These are phyloP conservation scores for Laothoe populi DNA, from an alignment of 2,888 invertebrate genomes.

Conservation along the genomic window DNA sequence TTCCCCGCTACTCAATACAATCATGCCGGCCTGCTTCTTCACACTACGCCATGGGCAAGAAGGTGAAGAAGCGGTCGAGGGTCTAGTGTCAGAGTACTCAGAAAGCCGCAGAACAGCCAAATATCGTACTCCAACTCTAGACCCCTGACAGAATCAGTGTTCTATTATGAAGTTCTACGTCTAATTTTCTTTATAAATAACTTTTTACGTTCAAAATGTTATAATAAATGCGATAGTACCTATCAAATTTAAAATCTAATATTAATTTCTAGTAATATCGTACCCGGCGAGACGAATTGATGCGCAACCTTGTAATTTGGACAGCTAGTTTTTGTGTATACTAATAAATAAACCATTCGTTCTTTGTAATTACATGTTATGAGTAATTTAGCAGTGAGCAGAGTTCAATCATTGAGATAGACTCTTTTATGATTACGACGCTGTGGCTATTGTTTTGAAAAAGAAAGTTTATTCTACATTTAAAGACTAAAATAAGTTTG, in stretches of 20 bases:
- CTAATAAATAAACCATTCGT: constrained; percentile 14
- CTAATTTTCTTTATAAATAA: too few species aligned
- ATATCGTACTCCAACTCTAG: too few species aligned
- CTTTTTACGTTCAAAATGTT: too few species aligned
- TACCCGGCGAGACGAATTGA: not conserved
- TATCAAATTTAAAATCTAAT: not conserved
- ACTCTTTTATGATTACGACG: not conserved
- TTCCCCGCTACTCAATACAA: too few species aligned
- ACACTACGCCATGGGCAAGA: too few species aligned
- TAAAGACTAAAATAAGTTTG: not conserved
- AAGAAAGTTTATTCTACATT: constrained; percentile 1
- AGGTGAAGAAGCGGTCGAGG: too few species aligned
- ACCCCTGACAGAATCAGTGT: too few species aligned
- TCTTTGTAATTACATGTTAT: constrained; percentile 20
- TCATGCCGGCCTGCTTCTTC: too few species aligned
- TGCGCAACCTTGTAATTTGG: constrained; percentile 14
- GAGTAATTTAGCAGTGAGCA: constrained; percentile 12
- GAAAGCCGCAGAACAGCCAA: too few species aligned
- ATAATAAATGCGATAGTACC: too few species aligned
- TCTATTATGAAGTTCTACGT: too few species aligned
- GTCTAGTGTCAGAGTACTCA: too few species aligned
- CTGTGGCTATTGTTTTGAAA: constrained; percentile 4
- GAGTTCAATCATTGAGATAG: not conserved
- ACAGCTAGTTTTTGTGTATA: constrained; percentile 6
- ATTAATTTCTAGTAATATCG: not conserved